Conservation (phyloP, 2,113 vertebrate genomes). For the Marmota flaviventris region DNA sequence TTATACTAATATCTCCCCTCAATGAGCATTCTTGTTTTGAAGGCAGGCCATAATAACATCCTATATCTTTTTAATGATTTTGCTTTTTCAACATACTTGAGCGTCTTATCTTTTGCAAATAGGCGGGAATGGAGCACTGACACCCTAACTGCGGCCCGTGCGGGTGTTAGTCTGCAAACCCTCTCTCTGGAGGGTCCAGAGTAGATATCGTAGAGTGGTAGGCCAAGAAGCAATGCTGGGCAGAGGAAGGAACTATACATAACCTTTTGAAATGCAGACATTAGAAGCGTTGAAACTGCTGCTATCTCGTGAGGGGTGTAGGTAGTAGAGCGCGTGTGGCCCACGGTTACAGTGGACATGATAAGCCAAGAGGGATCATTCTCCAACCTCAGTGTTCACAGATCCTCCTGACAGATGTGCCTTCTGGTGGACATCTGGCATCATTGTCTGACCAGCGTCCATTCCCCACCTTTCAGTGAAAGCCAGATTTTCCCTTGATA, state of each 20-base stretch:
- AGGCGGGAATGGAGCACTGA: background rate
- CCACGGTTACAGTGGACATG: background rate
- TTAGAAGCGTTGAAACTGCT: background rate
- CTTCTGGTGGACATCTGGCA: background rate
- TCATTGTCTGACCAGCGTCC: background rate
- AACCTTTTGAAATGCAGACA: background rate
- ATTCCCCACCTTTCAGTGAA: background rate
- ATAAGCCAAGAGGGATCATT: background rate
- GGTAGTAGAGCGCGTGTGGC: too few relatives aligned
- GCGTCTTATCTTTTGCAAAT: background rate
- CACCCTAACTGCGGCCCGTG: background rate
- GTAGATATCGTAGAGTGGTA: background rate
- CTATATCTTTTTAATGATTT: background rate
- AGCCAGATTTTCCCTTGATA: background rate
- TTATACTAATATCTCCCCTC: background rate
- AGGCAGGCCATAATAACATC: background rate
- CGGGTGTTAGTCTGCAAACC: background rate
- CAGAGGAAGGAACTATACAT: accelerated
- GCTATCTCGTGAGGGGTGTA: background rate
- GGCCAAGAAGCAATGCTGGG: background rate
- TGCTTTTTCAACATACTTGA: background rate
- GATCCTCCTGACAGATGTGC: accelerated
- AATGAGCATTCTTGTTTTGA: background rate
- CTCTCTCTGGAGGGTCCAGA: background rate
- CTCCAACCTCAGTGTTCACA: too few relatives aligned